Evolutionary conservation across 2,888 invertebrate species (phyloP).

Genomic region (Pseudococcus jackbeardsleyi): DNA sequence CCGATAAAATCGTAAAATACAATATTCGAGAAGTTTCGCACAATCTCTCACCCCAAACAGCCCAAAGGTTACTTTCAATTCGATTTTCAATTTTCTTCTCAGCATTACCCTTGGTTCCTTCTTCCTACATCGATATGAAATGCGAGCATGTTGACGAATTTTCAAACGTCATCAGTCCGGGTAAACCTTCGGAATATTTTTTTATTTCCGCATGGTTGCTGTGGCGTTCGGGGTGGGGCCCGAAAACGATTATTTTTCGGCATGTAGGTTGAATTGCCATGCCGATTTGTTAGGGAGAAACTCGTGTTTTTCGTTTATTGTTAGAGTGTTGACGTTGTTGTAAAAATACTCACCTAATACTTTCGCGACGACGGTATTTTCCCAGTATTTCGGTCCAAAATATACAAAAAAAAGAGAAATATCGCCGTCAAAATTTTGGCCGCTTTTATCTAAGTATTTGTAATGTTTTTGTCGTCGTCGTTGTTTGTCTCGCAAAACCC

Average conservation of each 20-base stretch:
- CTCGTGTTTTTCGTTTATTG: neutral
- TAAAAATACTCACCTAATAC: neutral
- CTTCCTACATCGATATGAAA: too few relatives aligned
- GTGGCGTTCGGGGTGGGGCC: neutral
- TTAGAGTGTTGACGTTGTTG: neutral
- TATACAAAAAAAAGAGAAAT: neutral
- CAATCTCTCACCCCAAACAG: too few relatives aligned
- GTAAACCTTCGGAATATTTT: too few relatives aligned
- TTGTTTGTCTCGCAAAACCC: neutral
- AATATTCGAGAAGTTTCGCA: too few relatives aligned
- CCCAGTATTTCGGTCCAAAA: neutral
- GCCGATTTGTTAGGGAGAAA: neutral
- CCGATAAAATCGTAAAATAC: too few relatives aligned
- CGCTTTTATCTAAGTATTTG: neutral
- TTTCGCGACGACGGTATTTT: neutral
- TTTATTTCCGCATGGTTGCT: too few relatives aligned
- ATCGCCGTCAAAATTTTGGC: neutral
- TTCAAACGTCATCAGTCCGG: too few relatives aligned
- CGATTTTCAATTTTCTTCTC: too few relatives aligned
- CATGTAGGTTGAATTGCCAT: neutral
- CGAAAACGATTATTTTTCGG: slow-evolving; percentile 18
- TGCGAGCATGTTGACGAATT: too few relatives aligned
- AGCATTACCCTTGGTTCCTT: too few relatives aligned
- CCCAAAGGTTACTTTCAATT: too few relatives aligned
- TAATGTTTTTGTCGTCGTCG: neutral